phyloP scores from a whole-genome alignment of 2,113 vertebrate species.

The Glaucomys volans region DNA sequence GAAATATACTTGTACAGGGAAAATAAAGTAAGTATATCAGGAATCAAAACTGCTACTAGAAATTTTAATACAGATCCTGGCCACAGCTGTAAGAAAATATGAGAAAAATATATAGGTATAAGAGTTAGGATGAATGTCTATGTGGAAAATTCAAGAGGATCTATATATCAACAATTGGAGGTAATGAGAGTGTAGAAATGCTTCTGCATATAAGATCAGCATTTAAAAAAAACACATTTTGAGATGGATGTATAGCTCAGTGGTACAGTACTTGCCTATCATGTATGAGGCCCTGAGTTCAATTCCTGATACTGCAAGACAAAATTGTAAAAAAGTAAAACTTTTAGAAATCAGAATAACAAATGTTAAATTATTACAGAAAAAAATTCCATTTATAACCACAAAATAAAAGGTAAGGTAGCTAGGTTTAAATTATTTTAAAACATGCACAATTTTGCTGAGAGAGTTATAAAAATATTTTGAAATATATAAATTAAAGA shows the following conservation, averaged over 20 bases:
- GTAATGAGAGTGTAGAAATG: not conserved
- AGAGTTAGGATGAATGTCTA: not conserved
- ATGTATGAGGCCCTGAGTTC: too few relatives aligned
- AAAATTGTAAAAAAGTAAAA: not conserved
- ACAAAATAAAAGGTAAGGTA: not conserved
- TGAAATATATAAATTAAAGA: not conserved
- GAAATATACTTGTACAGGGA: not conserved
- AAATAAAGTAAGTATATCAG: conserved; percentile 7
- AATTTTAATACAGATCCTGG: not conserved
- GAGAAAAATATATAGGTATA: not conserved
- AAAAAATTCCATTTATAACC: not conserved
- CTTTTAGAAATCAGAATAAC: not conserved
- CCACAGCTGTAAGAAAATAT: not conserved
- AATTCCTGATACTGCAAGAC: too few relatives aligned
- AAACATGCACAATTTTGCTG: not conserved
- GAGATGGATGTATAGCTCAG: too few relatives aligned
- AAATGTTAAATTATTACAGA: not conserved
- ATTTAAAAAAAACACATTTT: not conserved
- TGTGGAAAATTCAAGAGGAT: not conserved
- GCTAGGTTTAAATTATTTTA: not conserved
- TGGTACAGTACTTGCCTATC: too few relatives aligned
- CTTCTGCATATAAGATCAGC: not conserved
- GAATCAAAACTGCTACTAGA: not conserved
- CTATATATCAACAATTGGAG: not conserved
- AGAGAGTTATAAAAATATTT: not conserved